These are phyloP conservation scores for Empidonax alnorum DNA, from an alignment of 2,113 vertebrate species.

Conservation along the genomic window DNA sequence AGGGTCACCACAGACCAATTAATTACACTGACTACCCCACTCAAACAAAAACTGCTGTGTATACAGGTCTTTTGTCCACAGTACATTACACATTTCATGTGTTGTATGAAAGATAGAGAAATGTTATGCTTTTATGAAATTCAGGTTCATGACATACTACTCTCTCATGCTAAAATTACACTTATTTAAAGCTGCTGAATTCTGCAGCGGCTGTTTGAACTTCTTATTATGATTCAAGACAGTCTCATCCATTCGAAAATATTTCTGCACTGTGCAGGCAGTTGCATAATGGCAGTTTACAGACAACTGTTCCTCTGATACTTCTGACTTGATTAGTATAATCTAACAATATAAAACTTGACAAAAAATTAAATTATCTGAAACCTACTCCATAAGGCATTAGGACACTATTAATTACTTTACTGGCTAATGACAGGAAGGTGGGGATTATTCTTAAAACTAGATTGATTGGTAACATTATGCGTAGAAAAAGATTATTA, in stretches of 20 bases:
- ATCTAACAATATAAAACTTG: neutral
- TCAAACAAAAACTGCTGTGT: neutral
- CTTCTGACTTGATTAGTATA: neutral
- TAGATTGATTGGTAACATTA: neutral
- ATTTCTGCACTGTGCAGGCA: neutral
- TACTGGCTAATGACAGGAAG: neutral
- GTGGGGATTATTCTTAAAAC: neutral
- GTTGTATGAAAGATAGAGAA: neutral
- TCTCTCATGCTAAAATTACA: neutral
- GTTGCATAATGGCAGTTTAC: neutral
- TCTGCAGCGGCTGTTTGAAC: neutral
- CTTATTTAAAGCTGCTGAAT: neutral
- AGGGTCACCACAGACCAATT: neutral
- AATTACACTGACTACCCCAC: neutral
- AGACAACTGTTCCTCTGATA: neutral
- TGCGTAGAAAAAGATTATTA: neutral
- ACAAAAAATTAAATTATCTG: neutral
- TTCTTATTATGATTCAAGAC: neutral
- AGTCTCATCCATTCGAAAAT: neutral
- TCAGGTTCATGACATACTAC: neutral
- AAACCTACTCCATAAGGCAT: neutral
- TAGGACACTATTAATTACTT: neutral
- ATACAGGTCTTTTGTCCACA: neutral
- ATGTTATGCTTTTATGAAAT: neutral
- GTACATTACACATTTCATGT: neutral